Evolutionary conservation across 1,140 invertebrate species (phyloP), one percentile per base, ranked within the genome.

Genomic region (Drosophila nigromelanica): DNA sequence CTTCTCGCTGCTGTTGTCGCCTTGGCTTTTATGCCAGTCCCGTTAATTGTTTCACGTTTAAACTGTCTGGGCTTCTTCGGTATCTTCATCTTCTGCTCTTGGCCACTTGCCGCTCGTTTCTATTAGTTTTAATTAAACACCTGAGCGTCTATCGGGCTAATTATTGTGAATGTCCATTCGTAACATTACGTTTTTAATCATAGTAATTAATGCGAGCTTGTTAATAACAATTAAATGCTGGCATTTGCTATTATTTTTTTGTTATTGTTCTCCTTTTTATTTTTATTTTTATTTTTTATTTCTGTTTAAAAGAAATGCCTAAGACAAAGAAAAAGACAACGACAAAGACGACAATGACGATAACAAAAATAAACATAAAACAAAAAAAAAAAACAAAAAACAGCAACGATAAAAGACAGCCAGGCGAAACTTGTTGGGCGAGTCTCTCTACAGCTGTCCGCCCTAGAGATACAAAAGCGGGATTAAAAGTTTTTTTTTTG

Each of bases 61-160:
- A 78, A 76, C 76, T 80, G 66, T 63, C 70, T 58, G 15, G 37
- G 48, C 14, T 59, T 69, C 47, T 56, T 63, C 45, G 62, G 43
- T 58, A 45, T 59, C 55, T 55, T 63, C 60, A 40, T 59, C 48
- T 55, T 63, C 60, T 39, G 40, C 27, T 24, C 33, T 18, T 11
- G 11, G 39, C 39, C 35, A 37, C 33, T 69, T 33, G 50, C 40
- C 24, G 58, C 18, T 45, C 33, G 56, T 30, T 42, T 87, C 83
- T 89, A 87, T 89, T 89, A 82, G 82, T 87, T 87, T 83, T 83
- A 87, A 87, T 87, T 87, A 89, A 87, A 82, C 83, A 89, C 73
- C 82, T 79, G 74, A 69, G 66, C 83, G 78, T 86, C 78, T 73
- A 70, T 79, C 68, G 40, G 51, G 68, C 82, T 86, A 86, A 86